Base-by-base conservation (phyloP, 2,888 invertebrate species). In the Agelastica alni region DNA sequence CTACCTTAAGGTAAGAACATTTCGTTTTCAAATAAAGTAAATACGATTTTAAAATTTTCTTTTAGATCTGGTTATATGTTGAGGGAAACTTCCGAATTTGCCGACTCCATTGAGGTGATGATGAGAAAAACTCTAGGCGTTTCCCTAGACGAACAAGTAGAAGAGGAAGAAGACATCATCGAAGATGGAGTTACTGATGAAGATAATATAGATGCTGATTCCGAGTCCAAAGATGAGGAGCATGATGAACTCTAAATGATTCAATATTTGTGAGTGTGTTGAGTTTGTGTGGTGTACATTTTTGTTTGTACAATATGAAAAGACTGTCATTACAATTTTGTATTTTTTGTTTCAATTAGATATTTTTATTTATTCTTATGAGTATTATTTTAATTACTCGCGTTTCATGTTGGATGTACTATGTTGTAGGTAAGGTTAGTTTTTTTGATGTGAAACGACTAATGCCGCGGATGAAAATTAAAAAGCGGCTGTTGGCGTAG, bases 71-170 rank as follows among this genome's bases (percentile, higher is more conserved):
- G 98, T n/a, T 99, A 86, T 78, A 86, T 91, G 86, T 83, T 99
- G 53, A 82, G 83, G 61, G 94, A 95, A 73, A 89, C 93, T 0
- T 82, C 88, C 2, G 88, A 87, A 61, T 97, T 98, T 79, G 96
- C 97, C 0, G 87, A 88, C 43, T 85, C 89, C 60, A 91, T 99
- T 51, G 99, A 99, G 76, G 79, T 79, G 56, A 90, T 99, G 86
- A 88, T 99, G 86, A 81, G 88, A 68, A 83, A 84, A 69, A 82
- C 87, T 10, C 78, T 95, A 12, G 92, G 93, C 13, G 83, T 94
- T 63, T 81, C 91, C 31, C 70, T 88, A 44, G 89, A 88, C 70
- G 94, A 93, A 70, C 77, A 71, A 57, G 77, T 80, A 0, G 77
- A 81, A 59, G 76, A 80, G 12, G 78, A 77, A 42, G 66, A 78